A percentile compares a stretch with the other conserved stretches of the same genome.
Conservation (phyloP, 2,888 invertebrate genomes). For the Ferdinandea cuprea region DNA sequence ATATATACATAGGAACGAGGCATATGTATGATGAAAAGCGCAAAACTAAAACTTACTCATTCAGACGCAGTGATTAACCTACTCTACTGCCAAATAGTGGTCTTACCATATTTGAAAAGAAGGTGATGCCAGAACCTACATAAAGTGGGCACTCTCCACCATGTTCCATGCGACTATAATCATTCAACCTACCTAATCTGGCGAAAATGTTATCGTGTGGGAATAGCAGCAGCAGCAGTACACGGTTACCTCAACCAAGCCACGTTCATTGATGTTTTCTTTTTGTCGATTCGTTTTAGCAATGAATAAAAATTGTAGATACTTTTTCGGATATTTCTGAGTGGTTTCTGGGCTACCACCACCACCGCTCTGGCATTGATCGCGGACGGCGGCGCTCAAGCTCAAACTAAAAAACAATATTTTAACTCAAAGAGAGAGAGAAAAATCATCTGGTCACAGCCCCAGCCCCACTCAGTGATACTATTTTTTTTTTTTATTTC, state of each 20-base stretch:
- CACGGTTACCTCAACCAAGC: slow-evolving; percentile 46
- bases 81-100: slow-evolving; percentile 71
- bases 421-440: slow-evolving; percentile 69
- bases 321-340: slow-evolving; percentile 45
- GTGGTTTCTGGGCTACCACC: slow-evolving; percentile 33
- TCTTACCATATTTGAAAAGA: slow-evolving; percentile 68
- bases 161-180: too few species aligned
- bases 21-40: too few species aligned
- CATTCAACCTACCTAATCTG: slow-evolving; percentile 72
- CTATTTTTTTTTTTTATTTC: slow-evolving; percentile 18
- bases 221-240: slow-evolving; percentile 61
- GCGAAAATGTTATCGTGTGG: slow-evolving; percentile 70
- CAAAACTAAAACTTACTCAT: slow-evolving; percentile 48
- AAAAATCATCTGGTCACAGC: slow-evolving; percentile 39
- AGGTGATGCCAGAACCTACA: slow-evolving; percentile 67
- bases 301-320: too few species aligned
- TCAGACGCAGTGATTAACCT: slow-evolving; percentile 69
- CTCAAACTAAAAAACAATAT: neutral
- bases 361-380: slow-evolving; percentile 23
- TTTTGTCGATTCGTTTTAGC: slow-evolving; percentile 29
- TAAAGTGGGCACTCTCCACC: slow-evolving; percentile 49
- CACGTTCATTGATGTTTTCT: slow-evolving; percentile 39
- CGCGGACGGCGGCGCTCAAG: neutral
- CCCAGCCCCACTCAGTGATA: slow-evolving; percentile 45
- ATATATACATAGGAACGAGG: too few species aligned